Evolutionary conservation across 2,113 vertebrate genomes (phyloP), one percentile per base, ranked within the genome.

Genomic region (Psittacara wagleri): DNA sequence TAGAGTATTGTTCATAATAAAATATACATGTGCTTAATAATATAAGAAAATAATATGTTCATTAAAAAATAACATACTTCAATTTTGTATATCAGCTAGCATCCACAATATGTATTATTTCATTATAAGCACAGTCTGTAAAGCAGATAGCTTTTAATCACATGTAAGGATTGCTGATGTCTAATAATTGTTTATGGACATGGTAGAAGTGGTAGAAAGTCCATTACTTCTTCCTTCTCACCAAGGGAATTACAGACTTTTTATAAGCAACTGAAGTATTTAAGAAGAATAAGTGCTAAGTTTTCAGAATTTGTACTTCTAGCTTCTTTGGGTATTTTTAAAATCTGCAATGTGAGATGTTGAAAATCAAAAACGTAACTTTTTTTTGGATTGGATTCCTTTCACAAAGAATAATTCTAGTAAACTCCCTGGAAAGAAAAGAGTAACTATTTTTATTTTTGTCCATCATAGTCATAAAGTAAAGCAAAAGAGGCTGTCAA

Each of bases 121-220:
- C 62, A 31, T 35, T 41, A 25, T 48, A 74, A 37, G 3, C 11
- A 44, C 4, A 4, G 1, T 46, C 14, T 20, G 6, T 46, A 59
- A 75, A 59, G 10, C 35, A 81, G 12, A 4, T 31, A 87, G 10
- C 5, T 64, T 85, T 44, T 89, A 69, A 61, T 31, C 31, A 39
- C 17, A 29, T n/a, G 6, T 16, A 62, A 20, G 0, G 0, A 10
- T 29, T 57, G 1, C 6, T 62, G 37, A 83, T 44, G n/a, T 49
- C 9, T 15, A 44, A 83, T 66, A 7, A 31, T 12, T 55, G 13
- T 1, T 66, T 49, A 44, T 13, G 22, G 28, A 57, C 49, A 17
- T 0, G 1, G 35, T 59, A 55, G 27, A 61, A 76, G 12, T 22
- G 2, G 5, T 49, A 86, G 43, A 64, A 75, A 43, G 7, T 52